Percentiles rank a stretch among this genome's conserved stretches.
These are phyloP conservation scores for Caenorhabditis auriculariae DNA, from an alignment of 2,888 invertebrate genomes.

Conservation along the genomic window DNA sequence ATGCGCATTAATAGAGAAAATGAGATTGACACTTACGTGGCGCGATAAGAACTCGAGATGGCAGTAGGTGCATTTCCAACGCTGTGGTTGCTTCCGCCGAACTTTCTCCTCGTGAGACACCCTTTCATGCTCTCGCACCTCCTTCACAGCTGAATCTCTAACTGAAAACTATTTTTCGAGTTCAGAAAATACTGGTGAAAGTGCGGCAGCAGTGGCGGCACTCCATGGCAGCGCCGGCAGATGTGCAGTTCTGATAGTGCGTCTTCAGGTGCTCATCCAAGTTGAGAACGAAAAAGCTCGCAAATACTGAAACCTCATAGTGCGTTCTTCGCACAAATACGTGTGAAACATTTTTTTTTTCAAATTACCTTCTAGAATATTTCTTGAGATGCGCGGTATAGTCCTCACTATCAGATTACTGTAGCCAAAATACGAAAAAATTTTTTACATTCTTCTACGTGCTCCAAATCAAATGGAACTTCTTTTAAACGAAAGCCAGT, in stretches of 20 bases:
- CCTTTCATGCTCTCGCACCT: constrained; percentile 10
- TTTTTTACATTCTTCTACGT: too few species aligned
- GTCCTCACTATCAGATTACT: too few species aligned
- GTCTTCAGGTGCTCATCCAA: constrained; percentile 6
- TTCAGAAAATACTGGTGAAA: constrained; percentile 7
- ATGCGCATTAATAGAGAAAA: too few species aligned
- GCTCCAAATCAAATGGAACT: too few species aligned
- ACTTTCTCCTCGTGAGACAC: constrained; percentile 4
- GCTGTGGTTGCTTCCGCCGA: not conserved
- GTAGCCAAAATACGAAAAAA: too few species aligned
- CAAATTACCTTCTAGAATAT: too few species aligned
- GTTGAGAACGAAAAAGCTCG: constrained; percentile 4
- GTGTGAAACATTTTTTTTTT: too few species aligned
- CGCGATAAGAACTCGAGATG: constrained; percentile 5
- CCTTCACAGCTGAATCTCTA: constrained; percentile 4
- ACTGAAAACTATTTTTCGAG: not conserved
- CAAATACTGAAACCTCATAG: too few species aligned
- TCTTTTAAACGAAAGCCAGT: too few species aligned
- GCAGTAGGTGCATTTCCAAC: constrained; percentile 13
- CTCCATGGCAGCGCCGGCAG: constrained; percentile 10
- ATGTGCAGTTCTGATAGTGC: constrained; percentile 10
- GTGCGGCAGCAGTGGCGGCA: constrained; percentile 12
- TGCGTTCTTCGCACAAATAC: too few species aligned
- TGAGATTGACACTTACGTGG: constrained; percentile 4
- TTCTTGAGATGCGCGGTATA: too few species aligned